Conservation (phyloP, 1,140 invertebrate species). For the Eciton burchellii region DNA sequence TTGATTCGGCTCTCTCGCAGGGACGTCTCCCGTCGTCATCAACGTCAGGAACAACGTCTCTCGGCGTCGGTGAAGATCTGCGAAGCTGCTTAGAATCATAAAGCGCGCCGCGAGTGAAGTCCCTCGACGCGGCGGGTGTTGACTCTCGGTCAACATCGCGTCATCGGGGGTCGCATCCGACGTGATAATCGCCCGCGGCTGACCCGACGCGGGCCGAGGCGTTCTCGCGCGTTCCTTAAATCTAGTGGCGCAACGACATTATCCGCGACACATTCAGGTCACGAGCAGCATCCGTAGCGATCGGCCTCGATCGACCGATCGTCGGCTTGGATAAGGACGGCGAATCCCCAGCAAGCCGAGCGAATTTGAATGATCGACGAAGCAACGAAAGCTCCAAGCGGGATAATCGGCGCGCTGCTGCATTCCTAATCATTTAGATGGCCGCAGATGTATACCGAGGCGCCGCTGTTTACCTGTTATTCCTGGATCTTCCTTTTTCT, state of each 20-base stretch:
- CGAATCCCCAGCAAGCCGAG: neutral
- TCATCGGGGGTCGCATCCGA: neutral
- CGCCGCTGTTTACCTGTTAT: conserved; percentile 7
- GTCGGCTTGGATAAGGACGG: neutral
- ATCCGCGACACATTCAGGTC: neutral
- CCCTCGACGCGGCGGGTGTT: conserved; percentile 20
- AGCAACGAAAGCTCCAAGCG: conserved; percentile 7
- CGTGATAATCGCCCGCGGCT: neutral
- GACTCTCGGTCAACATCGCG: conserved; percentile 39
- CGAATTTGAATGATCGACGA: conserved; percentile 13
- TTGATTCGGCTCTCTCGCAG: conserved; percentile 33
- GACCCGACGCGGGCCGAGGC: neutral
- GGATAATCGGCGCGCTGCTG: conserved; percentile 7
- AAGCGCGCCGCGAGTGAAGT: conserved; percentile 23
- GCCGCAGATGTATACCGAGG: neutral
- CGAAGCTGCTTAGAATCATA: conserved; percentile 38
- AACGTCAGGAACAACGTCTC: no score
- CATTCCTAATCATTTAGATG: conserved; percentile 20
- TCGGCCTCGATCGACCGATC: neutral
- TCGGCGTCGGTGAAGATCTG: conserved; percentile 31
- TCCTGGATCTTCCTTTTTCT: neutral
- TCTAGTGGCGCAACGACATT: neutral
- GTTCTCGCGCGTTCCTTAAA: neutral
- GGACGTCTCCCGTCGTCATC: no score
- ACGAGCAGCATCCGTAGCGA: neutral